Evolutionary conservation across 2,113 vertebrate species (phyloP).

Genomic region (Strix uralensis): DNA sequence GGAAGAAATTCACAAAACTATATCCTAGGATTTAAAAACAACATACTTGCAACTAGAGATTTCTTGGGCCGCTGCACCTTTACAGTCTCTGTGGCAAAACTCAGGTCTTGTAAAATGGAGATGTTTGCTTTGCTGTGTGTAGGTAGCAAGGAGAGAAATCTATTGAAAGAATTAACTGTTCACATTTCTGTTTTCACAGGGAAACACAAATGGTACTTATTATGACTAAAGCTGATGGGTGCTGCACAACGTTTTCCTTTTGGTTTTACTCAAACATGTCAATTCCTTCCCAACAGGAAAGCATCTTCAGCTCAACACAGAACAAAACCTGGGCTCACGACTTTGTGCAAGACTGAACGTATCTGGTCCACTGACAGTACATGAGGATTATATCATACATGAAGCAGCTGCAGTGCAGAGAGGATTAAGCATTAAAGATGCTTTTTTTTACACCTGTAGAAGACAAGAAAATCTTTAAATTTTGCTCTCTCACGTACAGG

Average conservation of each 20-base stretch:
- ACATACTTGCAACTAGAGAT: background rate
- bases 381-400: slow-evolving; percentile 52
- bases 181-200: background rate
- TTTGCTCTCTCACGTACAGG: background rate
- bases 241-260: background rate
- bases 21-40: background rate
- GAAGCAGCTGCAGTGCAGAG: slow-evolving; percentile 59
- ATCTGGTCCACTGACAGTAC: slow-evolving; percentile 52
- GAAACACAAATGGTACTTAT: background rate
- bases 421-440: slow-evolving; percentile 59
- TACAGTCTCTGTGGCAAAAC: background rate
- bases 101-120: background rate
- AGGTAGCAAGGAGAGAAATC: background rate
- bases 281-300: slow-evolving; percentile 64
- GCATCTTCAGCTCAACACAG: slow-evolving; percentile 47
- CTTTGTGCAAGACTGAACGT: slow-evolving; percentile 56
- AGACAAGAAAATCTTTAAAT: slow-evolving; percentile 44
- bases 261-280: slow-evolving; percentile 43
- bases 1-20: background rate
- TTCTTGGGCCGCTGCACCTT: background rate
- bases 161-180: background rate
- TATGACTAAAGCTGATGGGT: background rate
- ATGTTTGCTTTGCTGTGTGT: background rate
- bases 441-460: slow-evolving; percentile 58
- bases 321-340: slow-evolving; percentile 53